Evolutionary conservation across 1,140 invertebrate species (phyloP).

Genomic region (Macrocentrus cingulum): DNA sequence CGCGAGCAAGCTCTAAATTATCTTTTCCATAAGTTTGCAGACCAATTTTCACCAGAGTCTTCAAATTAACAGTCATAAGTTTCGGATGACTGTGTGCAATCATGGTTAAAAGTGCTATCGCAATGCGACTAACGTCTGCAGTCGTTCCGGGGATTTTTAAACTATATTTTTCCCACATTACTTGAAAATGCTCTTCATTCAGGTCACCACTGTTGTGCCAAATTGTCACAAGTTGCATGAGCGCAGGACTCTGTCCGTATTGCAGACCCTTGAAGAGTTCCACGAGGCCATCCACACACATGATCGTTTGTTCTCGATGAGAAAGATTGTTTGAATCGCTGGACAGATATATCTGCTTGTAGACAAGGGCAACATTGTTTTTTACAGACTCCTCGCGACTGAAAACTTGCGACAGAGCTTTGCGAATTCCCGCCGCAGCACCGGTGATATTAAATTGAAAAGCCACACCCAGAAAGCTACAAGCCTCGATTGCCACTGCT

Average conservation of each 20-base stretch:
- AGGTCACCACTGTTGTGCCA: conserved; percentile 69
- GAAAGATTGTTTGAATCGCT: conserved; percentile 34
- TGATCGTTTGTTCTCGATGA: conserved; percentile 39
- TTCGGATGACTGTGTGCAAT: conserved; percentile 61
- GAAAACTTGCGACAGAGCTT: conserved; percentile 75
- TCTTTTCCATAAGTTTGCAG: conserved; percentile 57
- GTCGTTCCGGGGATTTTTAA: conserved; percentile 73
- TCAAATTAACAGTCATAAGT: conserved; percentile 65
- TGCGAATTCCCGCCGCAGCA: conserved; percentile 69
- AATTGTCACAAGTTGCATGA: conserved; percentile 69
- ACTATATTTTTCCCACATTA: conserved; percentile 81
- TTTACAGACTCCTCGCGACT: conserved; percentile 59
- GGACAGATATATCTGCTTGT: conserved; percentile 66
- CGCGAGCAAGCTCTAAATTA: conserved; percentile 62
- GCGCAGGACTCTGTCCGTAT: conserved; percentile 67
- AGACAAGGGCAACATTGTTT: conserved; percentile 66
- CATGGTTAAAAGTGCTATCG: conserved; percentile 76
- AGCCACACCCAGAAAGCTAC: conserved; percentile 80
- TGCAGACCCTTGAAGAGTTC: conserved; percentile 33
- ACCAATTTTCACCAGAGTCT: conserved; percentile 62
- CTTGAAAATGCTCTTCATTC: conserved; percentile 59
- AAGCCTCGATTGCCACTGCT: conserved; percentile 80
- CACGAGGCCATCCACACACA: conserved; percentile 36
- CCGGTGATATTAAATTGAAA: conserved; percentile 76
- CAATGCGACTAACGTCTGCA: conserved; percentile 67